Evolutionary conservation across 1,140 invertebrate genomes (phyloP), one percentile per base, ranked within the genome.

Genomic region (Sitobion miscanthi): DNA sequence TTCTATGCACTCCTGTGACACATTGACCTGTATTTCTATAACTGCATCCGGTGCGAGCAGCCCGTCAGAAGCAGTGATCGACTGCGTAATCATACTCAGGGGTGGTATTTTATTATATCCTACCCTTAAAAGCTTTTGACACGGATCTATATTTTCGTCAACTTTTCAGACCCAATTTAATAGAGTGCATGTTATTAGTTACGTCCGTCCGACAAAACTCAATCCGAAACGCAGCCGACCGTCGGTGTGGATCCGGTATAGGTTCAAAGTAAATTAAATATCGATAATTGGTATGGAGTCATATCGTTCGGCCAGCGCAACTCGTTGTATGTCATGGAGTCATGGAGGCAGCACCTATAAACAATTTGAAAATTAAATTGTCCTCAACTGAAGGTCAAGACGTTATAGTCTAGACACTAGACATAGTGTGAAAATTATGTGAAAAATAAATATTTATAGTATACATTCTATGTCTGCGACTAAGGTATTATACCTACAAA

Each of bases 41-140:
- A 77, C 62, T 77, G n/a, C 30, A 35, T 17, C 62, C n/a, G 14
- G 4, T 20, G 62, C 4, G 62, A 69, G 62, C 62, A 69, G 7
- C n/a, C 62, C 62, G 62, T 77, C 62, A 77, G n/a, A n/a, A 77
- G 62, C 30, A n/a, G 62, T 77, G 62, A 77, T 77, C n/a, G 62
- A 77, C 62, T 77, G 62, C 30, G 62, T 77, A n/a, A n/a, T 77
- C 62, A 77, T 77, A 77, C 11, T 77, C 49, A 6, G n/a, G 30
- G 30, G n/a, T 4, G 62, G n/a, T 1, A n/a, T 77, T 77, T n/a
- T 77, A 77, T 35, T 77, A 77, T n/a, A 35, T n/a, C 11, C 62
- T 4, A 77, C 30, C 62, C 62, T 77, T n/a, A 20, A 77, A 77
- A 77, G 62, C 62, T 77, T n/a, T 77, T 35, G 62, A 77, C 62